Evolutionary conservation across 2,797 vertebrate genomes (phyloP).

Genomic region (Eremophila alpestris): DNA sequence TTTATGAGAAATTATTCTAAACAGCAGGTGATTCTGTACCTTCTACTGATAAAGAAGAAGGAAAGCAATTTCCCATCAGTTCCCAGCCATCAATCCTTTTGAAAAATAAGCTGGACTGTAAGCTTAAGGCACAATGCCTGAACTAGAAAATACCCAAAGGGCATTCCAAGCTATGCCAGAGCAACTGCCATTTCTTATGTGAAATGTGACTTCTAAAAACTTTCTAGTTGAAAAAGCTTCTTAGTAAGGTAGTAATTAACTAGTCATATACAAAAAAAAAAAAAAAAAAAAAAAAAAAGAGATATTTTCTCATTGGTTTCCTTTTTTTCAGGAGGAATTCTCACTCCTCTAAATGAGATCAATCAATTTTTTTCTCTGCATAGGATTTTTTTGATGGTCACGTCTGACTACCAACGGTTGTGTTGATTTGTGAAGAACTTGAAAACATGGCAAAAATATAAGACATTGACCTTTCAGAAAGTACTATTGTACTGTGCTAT

Average conservation of each 20-base stretch:
- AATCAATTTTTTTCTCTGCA: not conserved
- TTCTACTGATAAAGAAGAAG: not conserved
- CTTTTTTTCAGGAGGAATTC: not conserved
- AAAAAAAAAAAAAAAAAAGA: not conserved
- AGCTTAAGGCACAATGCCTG: not conserved
- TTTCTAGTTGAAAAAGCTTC: not conserved
- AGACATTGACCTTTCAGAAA: not conserved
- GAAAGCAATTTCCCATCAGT: not conserved
- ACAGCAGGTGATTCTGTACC: not conserved
- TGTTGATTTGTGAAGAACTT: not conserved
- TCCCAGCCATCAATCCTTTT: constrained; percentile 5
- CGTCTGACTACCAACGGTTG: not conserved
- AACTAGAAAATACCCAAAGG: not conserved
- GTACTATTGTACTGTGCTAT: not conserved
- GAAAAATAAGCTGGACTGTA: not conserved
- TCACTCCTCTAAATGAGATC: not conserved
- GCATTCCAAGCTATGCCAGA: not conserved
- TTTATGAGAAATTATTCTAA: constrained; percentile 5
- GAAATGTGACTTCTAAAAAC: not conserved
- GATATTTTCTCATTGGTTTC: not conserved
- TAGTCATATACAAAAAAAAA: not conserved
- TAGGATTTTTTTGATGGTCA: not conserved
- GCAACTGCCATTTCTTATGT: not conserved
- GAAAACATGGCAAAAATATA: not conserved
- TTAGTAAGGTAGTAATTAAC: not conserved